Evolutionary conservation across 2,888 invertebrate genomes (phyloP).

Genomic region (Microchrysa polita): DNA sequence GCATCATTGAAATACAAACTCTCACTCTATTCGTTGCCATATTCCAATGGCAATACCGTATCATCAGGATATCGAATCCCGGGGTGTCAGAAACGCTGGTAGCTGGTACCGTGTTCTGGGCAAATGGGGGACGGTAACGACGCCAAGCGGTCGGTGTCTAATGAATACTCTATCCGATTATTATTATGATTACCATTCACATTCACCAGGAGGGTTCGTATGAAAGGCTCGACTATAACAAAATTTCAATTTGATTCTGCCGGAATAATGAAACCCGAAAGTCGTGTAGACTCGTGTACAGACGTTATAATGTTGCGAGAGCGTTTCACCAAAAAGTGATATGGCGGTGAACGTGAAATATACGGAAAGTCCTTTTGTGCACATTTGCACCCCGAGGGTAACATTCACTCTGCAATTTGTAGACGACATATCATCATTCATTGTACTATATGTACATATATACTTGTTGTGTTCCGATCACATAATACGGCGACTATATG

Average conservation of each 20-base stretch:
- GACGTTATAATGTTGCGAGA: background rate
- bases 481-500: constrained; percentile 31
- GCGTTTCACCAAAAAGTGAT: constrained; percentile 33
- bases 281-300: background rate
- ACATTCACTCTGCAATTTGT: constrained; percentile 20
- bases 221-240: constrained; percentile 38
- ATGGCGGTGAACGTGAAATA: constrained; percentile 42
- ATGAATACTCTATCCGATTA: constrained; percentile 44
- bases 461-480: constrained; percentile 40
- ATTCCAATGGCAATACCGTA: constrained; percentile 29
- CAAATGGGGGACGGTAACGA: background rate
- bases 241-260: constrained; percentile 43
- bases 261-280: constrained; percentile 40
- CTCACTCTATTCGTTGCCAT: constrained; percentile 19
- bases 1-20: constrained; percentile 19
- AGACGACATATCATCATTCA: constrained; percentile 40
- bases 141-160: constrained; percentile 15
- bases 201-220: constrained; percentile 30
- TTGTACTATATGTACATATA: constrained; percentile 34
- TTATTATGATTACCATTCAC: constrained; percentile 45
- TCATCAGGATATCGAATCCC: constrained; percentile 28
- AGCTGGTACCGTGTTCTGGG: background rate
- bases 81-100: constrained; percentile 11
- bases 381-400: constrained; percentile 30
- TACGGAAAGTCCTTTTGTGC: constrained; percentile 30